Evolutionary conservation across 2,113 vertebrate species (phyloP), one percentile per base, ranked within the genome.

Genomic region (Myxocyprinus asiaticus): DNA sequence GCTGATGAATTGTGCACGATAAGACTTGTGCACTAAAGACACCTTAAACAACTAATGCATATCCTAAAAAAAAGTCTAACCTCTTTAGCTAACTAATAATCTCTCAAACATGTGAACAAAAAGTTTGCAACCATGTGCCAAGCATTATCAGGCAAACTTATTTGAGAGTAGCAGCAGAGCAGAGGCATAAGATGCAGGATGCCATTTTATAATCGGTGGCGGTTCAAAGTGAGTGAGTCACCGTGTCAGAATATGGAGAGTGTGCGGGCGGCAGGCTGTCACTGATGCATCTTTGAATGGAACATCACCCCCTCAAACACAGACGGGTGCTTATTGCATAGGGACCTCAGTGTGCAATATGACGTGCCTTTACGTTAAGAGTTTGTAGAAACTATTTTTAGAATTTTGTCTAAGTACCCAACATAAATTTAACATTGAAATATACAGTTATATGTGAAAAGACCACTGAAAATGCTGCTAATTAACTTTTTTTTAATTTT

Each of bases 201-300:
- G 76, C 76, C 72, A 71, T 80, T 83, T 77, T 77, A 86, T 68
- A 83, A 56, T 79, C 68, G 70, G 70, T 75, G 80, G 83, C 79
- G 78, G 82, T 74, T 83, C 79, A 88, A 87, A 78, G 84, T 76
- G 84, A 64, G 88, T 92, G 90, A 90, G 87, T 91, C 91, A 91
- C 47, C 11, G 53, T 17, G 67, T 42, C 42, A 77, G 73, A 73
- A 66, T 77, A 85, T 83, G 84, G 81, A 83, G 86, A 67, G 80
- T 86, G 84, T 87, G 88, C 90, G 78, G 73, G 82, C 83, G 70
- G 89, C 90, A 87, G 86, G 85, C 83, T 88, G 87, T 89, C 88
- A 86, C 81, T 83, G 81, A 82, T 66, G 85, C 77, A 85, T 84
- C 88, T 90, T 45, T 76, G 44, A 81, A 69, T 79, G 67, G 61